Evolutionary conservation across 2,888 invertebrate genomes (phyloP).

Genomic region (Nomada fucata): DNA sequence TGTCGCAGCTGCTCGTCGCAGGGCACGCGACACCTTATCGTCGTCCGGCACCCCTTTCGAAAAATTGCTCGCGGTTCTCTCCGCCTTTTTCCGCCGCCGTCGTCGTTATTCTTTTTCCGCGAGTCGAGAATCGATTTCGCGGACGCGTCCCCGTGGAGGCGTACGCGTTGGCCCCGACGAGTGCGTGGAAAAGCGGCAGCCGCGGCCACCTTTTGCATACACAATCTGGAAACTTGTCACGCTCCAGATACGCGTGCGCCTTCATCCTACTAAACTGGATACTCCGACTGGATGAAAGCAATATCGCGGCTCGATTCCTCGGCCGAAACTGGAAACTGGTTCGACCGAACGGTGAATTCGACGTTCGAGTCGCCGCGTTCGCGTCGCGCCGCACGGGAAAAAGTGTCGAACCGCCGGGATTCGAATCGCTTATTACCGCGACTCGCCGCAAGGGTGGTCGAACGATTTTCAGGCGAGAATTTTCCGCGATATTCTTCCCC

Average conservation of each 20-base stretch:
- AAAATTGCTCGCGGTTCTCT: neutral
- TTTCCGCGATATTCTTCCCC: no score
- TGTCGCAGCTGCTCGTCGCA: conserved; percentile 72
- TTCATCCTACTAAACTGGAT: conserved; percentile 77
- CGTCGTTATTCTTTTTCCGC: neutral
- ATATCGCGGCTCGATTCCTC: conserved; percentile 39
- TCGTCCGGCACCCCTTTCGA: neutral
- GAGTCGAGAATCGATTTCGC: neutral
- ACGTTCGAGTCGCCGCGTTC: neutral
- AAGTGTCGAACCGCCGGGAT: neutral
- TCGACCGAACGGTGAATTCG: conserved; percentile 17
- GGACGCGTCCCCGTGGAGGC: neutral
- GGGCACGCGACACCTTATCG: conserved; percentile 42
- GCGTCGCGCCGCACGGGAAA: neutral
- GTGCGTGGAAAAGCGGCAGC: conserved; percentile 60
- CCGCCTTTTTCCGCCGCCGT: neutral
- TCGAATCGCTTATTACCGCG: no score
- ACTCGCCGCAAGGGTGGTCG: no score
- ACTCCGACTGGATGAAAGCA: conserved; percentile 68
- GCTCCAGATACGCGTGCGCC: conserved; percentile 73
- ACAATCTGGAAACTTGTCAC: conserved; percentile 73
- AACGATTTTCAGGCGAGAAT: no score
- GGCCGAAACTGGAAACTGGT: conserved; percentile 62
- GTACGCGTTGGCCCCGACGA: conserved; percentile 16
- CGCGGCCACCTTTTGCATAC: conserved; percentile 66